These are phyloP conservation scores for Plagodis dolabraria DNA, from an alignment of 2,888 invertebrate genomes.

Conservation along the genomic window DNA sequence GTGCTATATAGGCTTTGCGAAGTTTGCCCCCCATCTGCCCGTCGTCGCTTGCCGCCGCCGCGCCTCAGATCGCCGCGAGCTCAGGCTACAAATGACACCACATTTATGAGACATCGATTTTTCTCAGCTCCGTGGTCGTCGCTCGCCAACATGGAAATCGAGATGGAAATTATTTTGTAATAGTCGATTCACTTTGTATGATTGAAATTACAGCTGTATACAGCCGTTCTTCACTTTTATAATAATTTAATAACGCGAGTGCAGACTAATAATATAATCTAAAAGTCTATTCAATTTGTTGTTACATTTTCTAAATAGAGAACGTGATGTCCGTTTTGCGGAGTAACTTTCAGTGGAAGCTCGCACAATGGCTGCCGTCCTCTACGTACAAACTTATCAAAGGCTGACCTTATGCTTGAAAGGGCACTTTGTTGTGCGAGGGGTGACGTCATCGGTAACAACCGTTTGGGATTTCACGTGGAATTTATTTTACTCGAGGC, in stretches of 20 bases:
- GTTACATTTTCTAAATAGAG: conserved; percentile 8
- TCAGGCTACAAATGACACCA: conserved; percentile 32
- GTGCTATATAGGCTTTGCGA: conserved; percentile 2
- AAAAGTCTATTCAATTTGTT: conserved; percentile 7
- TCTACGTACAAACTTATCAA: conserved; percentile 34
- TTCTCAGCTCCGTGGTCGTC: conserved; percentile 28
- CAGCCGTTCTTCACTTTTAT: not conserved
- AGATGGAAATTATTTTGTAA: conserved; percentile 20
- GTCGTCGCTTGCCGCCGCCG: conserved; percentile 1
- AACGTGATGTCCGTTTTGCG: conserved; percentile 15
- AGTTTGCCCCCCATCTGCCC: conserved; percentile 16
- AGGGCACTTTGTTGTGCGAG: conserved; percentile 36
- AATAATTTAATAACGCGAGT: not conserved
- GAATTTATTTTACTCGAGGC: conserved; percentile 5
- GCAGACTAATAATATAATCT: not conserved
- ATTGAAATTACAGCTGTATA: too few relatives aligned
- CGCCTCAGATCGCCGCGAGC: conserved; percentile 18
- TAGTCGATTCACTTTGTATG: conserved; percentile 2
- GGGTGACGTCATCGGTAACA: conserved; percentile 31
- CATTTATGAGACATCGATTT: conserved; percentile 36
- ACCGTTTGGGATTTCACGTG: conserved; percentile 15
- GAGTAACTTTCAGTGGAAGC: conserved; percentile 28
- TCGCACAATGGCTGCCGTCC: conserved; percentile 26
- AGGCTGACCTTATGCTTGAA: conserved; percentile 36
- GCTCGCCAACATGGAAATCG: conserved; percentile 10